Percentiles rank a stretch among this genome's conserved stretches.
These are phyloP conservation scores for Prunella fulvescens DNA, from an alignment of 2,113 vertebrate genomes.

Conservation along the genomic window DNA sequence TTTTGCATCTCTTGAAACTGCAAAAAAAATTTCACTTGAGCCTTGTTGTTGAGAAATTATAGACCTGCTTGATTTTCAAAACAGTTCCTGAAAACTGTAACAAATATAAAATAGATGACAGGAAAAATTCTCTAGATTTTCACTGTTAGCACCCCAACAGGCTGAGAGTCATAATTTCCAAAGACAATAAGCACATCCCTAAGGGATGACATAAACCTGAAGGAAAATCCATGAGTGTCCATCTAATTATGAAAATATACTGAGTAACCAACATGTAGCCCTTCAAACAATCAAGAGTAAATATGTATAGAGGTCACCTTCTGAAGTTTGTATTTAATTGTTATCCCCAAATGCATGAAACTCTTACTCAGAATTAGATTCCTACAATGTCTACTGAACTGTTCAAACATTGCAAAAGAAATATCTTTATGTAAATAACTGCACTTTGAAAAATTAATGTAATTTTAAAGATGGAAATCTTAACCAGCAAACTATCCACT, in stretches of 20 bases:
- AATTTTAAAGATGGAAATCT: background rate
- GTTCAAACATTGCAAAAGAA: background rate
- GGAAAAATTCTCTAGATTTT: background rate
- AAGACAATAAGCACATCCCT: background rate
- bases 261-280: background rate
- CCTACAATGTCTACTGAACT: background rate
- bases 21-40: background rate
- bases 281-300: background rate
- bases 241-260: background rate
- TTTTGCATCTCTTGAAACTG: background rate
- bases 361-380: background rate
- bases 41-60: background rate
- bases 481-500: background rate
- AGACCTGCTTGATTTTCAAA: background rate
- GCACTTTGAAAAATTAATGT: slow-evolving; percentile 30
- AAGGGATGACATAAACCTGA: background rate
- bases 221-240: background rate
- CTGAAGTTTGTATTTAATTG: background rate
- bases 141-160: background rate
- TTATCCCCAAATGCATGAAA: background rate
- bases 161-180: background rate
- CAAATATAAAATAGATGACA: background rate
- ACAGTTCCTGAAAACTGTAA: background rate
- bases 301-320: background rate
- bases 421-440: background rate